A percentile compares a stretch with the other conserved stretches of the same genome.
Evolutionary conservation across 2,888 invertebrate species (phyloP).

Genomic region (Tipula unca): DNA sequence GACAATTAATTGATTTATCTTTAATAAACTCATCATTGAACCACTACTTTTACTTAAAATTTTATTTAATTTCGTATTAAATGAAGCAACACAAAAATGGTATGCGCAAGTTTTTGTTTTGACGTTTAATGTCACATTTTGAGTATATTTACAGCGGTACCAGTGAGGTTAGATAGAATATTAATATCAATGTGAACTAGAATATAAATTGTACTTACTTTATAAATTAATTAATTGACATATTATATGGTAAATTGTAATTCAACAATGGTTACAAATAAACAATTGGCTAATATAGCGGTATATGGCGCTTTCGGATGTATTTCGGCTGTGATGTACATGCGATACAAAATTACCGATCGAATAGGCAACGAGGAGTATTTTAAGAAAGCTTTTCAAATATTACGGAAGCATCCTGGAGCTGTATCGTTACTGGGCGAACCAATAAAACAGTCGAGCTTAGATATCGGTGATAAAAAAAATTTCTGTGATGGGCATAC

Average conservation of each 20-base stretch:
- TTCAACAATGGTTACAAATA: slow-evolving; percentile 35
- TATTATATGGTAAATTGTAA: too few species aligned
- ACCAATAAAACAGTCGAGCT: slow-evolving; percentile 56
- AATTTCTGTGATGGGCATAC: slow-evolving; percentile 45
- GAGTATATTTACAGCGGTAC: background rate
- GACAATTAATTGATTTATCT: background rate
- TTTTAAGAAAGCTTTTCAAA: slow-evolving; percentile 55
- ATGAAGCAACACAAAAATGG: background rate
- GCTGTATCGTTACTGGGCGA: slow-evolving; percentile 60
- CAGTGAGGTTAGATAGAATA: background rate
- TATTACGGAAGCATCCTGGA: slow-evolving; percentile 47
- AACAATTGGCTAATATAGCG: slow-evolving; percentile 53
- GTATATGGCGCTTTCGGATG: slow-evolving; percentile 52
- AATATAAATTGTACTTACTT: background rate
- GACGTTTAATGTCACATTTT: background rate
- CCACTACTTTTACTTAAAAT: background rate
- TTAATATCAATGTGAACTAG: background rate
- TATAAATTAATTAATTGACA: background rate
- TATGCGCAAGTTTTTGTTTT: background rate
- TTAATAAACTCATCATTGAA: background rate
- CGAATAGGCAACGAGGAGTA: slow-evolving; percentile 50
- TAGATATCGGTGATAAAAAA: slow-evolving; percentile 52
- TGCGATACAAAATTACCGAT: slow-evolving; percentile 45
- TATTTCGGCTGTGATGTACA: slow-evolving; percentile 37
- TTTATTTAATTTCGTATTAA: background rate